phyloP scores from a whole-genome alignment of 2,797 vertebrate genomes.

The Choloepus didactylus region DNA sequence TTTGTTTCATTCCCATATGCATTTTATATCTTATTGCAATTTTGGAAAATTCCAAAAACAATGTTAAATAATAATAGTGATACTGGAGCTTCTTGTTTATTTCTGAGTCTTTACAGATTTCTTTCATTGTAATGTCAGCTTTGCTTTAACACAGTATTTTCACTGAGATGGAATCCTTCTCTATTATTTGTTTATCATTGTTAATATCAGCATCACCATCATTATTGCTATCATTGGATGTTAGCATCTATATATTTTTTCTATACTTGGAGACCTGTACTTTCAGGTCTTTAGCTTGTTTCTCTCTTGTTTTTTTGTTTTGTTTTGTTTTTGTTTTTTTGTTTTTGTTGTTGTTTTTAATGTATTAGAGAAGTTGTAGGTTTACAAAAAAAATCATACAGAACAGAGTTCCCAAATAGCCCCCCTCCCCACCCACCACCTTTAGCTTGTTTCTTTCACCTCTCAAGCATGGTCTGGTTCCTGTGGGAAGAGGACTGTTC shows the following conservation, averaged over 20 bases:
- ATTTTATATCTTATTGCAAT: not conserved
- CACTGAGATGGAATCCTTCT: not conserved
- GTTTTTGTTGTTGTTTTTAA: too few relatives aligned
- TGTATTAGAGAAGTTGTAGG: too few relatives aligned
- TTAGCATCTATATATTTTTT: not conserved
- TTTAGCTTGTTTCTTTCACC: not conserved
- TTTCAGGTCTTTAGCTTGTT: not conserved
- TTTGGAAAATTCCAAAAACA: conserved; percentile 6
- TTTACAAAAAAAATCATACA: too few relatives aligned
- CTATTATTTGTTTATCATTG: not conserved
- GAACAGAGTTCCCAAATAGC: too few relatives aligned
- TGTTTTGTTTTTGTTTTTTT: too few relatives aligned
- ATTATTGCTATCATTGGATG: not conserved
- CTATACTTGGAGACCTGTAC: not conserved
- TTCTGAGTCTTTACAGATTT: not conserved
- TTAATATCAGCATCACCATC: too few relatives aligned
- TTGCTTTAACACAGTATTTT: not conserved
- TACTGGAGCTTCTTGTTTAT: not conserved
- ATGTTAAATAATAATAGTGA: not conserved
- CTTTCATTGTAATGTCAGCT: not conserved
- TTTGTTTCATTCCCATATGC: not conserved
- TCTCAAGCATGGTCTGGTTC: not conserved
- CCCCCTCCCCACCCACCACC: too few relatives aligned
- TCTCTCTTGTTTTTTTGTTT: not conserved
- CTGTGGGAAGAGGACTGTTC: not conserved